These are phyloP conservation scores for Tricholauxania praeusta DNA, from an alignment of 2,888 invertebrate species.

Conservation along the genomic window DNA sequence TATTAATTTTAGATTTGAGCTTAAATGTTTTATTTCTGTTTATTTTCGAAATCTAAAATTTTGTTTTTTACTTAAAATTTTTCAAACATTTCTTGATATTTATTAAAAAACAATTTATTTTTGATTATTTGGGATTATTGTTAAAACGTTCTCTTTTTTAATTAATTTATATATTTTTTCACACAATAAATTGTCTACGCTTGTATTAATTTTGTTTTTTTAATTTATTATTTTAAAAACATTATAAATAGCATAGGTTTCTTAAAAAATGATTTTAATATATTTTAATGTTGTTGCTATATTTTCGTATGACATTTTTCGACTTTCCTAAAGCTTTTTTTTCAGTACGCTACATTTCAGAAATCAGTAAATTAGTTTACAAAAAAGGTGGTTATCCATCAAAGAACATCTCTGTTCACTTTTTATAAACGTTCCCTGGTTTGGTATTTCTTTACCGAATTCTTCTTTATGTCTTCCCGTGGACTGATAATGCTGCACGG, in stretches of 20 bases:
- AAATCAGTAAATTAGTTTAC: too few relatives aligned
- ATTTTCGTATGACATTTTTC: not conserved
- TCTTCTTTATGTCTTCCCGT: too few relatives aligned
- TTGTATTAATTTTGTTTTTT: constrained; percentile 2
- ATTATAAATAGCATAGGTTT: not conserved
- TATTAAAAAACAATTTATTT: constrained; percentile 8
- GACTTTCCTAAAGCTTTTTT: not conserved
- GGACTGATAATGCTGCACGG: too few relatives aligned
- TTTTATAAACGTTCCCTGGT: too few relatives aligned
- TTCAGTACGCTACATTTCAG: not conserved
- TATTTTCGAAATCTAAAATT: too few relatives aligned
- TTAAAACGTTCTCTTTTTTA: constrained; percentile 12
- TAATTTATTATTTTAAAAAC: constrained; percentile 11
- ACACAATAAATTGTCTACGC: not conserved
- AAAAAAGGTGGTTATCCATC: too few relatives aligned
- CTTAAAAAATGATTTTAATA: not conserved
- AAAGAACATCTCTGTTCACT: too few relatives aligned
- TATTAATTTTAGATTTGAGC: too few relatives aligned
- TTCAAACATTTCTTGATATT: not conserved
- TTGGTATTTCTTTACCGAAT: too few relatives aligned
- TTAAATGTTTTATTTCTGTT: too few relatives aligned
- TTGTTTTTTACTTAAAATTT: not conserved
- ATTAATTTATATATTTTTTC: constrained; percentile 9
- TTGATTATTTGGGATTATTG: constrained; percentile 4
- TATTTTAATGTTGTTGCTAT: not conserved